These are phyloP conservation scores for Sminthurides aquaticus DNA, from an alignment of 2,888 invertebrate genomes.

Conservation along the genomic window DNA sequence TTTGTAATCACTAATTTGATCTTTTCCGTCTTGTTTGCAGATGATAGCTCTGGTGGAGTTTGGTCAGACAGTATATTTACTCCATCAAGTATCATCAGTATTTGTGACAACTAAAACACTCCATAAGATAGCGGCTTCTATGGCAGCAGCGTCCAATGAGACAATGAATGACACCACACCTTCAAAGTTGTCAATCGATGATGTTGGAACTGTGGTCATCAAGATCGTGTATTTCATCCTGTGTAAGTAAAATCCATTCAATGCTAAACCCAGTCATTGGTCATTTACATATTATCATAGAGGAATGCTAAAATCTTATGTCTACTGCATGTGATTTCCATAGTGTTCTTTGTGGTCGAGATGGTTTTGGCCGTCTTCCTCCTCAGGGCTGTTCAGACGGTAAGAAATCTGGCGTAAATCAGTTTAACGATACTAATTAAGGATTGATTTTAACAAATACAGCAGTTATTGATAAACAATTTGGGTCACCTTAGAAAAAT, in stretches of 20 bases:
- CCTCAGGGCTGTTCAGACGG: slow-evolving; percentile 6
- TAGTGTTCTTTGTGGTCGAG: slow-evolving; percentile 16
- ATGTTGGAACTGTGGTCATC: slow-evolving; percentile 12
- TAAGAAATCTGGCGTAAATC: not conserved
- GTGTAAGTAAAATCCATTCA: slow-evolving; percentile 17
- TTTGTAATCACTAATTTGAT: too few relatives aligned
- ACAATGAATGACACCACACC: not conserved
- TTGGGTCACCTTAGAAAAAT: slow-evolving; percentile 16
- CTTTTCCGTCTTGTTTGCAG: not conserved
- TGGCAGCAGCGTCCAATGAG: not conserved
- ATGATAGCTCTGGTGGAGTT: not conserved
- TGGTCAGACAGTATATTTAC: not conserved
- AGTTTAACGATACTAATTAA: too few relatives aligned
- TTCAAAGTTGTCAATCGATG: not conserved
- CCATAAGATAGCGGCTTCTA: not conserved
- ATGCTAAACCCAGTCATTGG: too few relatives aligned
- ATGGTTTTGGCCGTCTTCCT: slow-evolving; percentile 10
- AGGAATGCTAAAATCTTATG: too few relatives aligned
- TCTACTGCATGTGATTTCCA: too few relatives aligned
- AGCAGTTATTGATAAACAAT: too few relatives aligned
- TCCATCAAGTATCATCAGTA: not conserved
- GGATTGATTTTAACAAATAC: too few relatives aligned
- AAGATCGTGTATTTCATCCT: slow-evolving; percentile 18
- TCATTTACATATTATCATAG: too few relatives aligned
- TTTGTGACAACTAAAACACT: not conserved